Evolutionary conservation across 2,113 vertebrate species (phyloP), one percentile per base, ranked within the genome.

Genomic region (Perognathus longimembris): DNA sequence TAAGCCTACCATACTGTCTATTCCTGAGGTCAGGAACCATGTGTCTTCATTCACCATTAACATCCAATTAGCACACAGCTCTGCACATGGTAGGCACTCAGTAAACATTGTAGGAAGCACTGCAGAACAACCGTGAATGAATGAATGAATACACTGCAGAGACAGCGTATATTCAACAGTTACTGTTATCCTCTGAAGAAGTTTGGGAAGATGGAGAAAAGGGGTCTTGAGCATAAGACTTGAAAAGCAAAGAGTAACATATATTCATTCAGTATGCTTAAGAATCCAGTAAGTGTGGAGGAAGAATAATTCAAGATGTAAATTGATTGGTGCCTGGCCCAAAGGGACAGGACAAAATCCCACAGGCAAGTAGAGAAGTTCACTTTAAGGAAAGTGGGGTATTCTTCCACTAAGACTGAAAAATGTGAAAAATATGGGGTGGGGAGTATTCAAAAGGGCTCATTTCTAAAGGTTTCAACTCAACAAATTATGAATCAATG

Each of bases 31-130:
- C 38, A 36, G 36, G 54, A 22, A 64, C 15, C 17, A 45, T 59
- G 50, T 54, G 17, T 90, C 28, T 88, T 64, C 36, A 85, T 6
- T 70, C 24, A 88, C 79, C 34, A 88, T 12, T 34, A 85, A 93
- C 20, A 80, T 67, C 75, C 32, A 74, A 84, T 20, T 87, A 57
- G 30, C 26, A n/a, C 50, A 85, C 74, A 38, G 54, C 5, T 40
- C 79, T 34, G 69, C 36, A 76, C 21, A 42, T 3, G 42, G 63
- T 24, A 87, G 17, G 7, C 45, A 67, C 73, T 26, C 32, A 24
- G 24, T 77, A 67, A 83, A 86, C 59, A 79, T 2, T 18, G 26
- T 45, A 45, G 45, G 45, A 45, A 61, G 21, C 40, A 77, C 42
- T 57, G 0, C n/a, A 54, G 82, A 40, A 50, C 38, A 67, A 81